Conservation (phyloP, 2,113 vertebrate species). For the Thymallus thymallus region DNA sequence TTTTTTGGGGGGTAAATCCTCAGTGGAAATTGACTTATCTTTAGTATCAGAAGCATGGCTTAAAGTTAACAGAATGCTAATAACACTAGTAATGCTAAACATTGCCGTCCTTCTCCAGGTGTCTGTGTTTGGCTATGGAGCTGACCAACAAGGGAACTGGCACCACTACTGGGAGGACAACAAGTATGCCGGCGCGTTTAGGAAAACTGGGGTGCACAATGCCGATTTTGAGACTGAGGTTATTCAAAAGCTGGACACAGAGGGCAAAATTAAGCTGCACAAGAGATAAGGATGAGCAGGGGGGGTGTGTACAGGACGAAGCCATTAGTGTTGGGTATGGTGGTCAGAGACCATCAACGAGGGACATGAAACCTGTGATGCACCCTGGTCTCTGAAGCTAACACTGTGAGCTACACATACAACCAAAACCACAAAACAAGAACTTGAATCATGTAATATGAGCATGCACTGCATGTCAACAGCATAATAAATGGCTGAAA, state of each 20-base stretch:
- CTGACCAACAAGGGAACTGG: constrained; percentile 79
- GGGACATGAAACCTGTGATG: constrained; percentile 17
- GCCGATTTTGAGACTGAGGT: constrained; percentile 70
- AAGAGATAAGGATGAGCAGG: constrained; percentile 1
- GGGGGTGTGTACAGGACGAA: background rate
- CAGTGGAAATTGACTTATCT: background rate
- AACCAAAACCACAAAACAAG: constrained; percentile 31
- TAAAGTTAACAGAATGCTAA: background rate
- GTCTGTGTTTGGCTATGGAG: constrained; percentile 78
- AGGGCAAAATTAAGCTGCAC: constrained; percentile 76
- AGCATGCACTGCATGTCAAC: background rate
- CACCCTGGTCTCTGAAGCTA: constrained; percentile 27
- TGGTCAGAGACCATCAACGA: constrained; percentile 15
- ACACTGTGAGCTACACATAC: constrained; percentile 36
- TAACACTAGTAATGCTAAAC: background rate
- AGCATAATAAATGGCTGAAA: background rate
- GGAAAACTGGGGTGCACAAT: constrained; percentile 72
- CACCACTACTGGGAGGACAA: constrained; percentile 84
- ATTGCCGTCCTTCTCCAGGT: constrained; percentile 62
- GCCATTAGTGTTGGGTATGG: background rate
- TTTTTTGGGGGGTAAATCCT: no score
- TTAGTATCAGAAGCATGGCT: background rate
- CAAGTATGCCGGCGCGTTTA: constrained; percentile 71
- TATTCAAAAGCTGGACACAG: constrained; percentile 59
- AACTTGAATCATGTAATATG: background rate